Evolutionary conservation across 2,113 vertebrate species (phyloP).

Genomic region (Alethe diademata): DNA sequence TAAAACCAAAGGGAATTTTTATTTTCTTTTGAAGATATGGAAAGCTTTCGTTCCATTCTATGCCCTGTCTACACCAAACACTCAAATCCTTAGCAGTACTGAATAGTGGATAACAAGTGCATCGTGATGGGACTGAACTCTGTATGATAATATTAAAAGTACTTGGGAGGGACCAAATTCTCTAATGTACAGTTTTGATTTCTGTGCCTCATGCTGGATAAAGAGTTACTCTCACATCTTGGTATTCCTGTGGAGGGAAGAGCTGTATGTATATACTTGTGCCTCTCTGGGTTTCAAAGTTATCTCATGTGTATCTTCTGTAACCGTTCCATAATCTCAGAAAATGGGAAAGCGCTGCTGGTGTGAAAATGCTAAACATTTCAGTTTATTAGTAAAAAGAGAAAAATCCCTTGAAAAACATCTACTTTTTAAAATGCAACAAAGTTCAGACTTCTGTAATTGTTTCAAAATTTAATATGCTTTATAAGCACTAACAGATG

Average conservation of each 20-base stretch:
- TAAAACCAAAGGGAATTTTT: neutral
- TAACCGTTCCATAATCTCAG: neutral
- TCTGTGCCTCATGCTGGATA: neutral
- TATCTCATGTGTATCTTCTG: neutral
- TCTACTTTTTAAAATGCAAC: neutral
- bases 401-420: neutral
- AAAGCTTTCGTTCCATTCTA: neutral
- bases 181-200: neutral
- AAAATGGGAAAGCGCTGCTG: neutral
- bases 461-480: neutral
- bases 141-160: neutral
- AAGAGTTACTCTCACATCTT: neutral
- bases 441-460: neutral
- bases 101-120: neutral
- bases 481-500: neutral
- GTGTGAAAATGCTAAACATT: neutral
- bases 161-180: neutral
- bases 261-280: neutral
- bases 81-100: neutral
- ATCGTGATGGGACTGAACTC: neutral
- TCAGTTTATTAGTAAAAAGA: neutral
- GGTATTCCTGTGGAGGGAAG: neutral
- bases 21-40: neutral
- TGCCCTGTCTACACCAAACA: neutral
- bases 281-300: neutral